Evolutionary conservation across 2,888 invertebrate genomes (phyloP).

Genomic region (Itoplectis maculator): DNA sequence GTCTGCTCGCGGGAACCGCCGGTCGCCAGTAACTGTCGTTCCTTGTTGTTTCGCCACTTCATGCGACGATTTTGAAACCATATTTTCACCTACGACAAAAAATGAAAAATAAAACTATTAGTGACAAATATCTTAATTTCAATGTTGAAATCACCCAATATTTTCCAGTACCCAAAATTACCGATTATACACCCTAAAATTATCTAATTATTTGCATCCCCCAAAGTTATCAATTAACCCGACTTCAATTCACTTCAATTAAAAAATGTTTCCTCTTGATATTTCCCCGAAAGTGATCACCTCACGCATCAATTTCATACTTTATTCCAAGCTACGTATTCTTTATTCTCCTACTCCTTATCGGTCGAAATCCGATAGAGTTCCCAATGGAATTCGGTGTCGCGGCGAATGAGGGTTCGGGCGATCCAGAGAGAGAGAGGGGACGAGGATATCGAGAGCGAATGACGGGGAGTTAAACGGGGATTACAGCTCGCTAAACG

Average conservation of each 20-base stretch:
- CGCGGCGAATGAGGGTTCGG: neutral
- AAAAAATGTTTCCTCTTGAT: neutral
- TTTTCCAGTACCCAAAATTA: too few relatives aligned
- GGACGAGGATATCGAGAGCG: slow-evolving; percentile 59
- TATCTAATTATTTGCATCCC: neutral
- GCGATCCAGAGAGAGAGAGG: slow-evolving; percentile 22
- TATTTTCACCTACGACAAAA: slow-evolving; percentile 90
- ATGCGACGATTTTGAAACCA: slow-evolving; percentile 99
- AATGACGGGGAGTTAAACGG: slow-evolving; percentile 67
- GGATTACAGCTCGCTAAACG: slow-evolving; percentile 69
- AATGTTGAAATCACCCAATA: too few relatives aligned
- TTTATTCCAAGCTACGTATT: slow-evolving; percentile 44
- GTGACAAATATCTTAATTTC: neutral
- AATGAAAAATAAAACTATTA: slow-evolving; percentile 2
- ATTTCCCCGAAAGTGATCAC: slow-evolving; percentile 35
- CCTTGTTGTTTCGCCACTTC: slow-evolving; percentile 99
- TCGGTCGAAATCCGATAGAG: slow-evolving; percentile 64
- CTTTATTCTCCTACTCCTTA: slow-evolving; percentile 46
- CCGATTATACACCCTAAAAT: neutral
- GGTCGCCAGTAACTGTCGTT: slow-evolving; percentile 95
- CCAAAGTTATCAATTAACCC: neutral
- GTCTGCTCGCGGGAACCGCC: slow-evolving; percentile 98
- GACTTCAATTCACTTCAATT: neutral
- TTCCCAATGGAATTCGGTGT: slow-evolving; percentile 49
- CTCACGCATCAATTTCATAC: slow-evolving; percentile 61